A percentile compares a stretch with the other conserved stretches of the same genome.
phyloP scores from a whole-genome alignment of 2,797 vertebrate genomes.

The Lerista edwardsae region DNA sequence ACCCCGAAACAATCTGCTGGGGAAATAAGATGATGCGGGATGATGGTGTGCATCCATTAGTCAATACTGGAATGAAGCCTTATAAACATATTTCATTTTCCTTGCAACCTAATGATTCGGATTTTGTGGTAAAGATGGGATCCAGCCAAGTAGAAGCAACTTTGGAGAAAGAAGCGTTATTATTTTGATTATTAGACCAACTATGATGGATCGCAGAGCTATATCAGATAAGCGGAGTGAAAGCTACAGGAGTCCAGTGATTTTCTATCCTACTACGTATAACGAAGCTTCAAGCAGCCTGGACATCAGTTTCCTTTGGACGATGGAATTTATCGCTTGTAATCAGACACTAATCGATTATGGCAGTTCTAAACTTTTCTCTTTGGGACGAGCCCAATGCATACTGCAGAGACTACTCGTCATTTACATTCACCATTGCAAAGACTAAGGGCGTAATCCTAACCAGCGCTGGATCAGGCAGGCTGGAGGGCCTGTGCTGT shows the following conservation, averaged over 20 bases:
- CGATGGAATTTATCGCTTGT: constrained; percentile 11
- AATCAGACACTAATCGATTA: constrained; percentile 6
- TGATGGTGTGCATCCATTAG: constrained; percentile 61
- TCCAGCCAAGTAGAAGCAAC: constrained; percentile 59
- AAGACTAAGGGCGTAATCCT: no score
- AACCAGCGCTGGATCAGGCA: no score
- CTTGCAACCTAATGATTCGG: constrained; percentile 68
- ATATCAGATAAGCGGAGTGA: constrained; percentile 54
- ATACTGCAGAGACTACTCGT: background rate
- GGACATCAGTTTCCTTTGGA: constrained; percentile 24
- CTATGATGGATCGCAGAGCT: constrained; percentile 53
- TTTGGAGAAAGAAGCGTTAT: constrained; percentile 64
- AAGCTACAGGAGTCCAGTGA: constrained; percentile 45
- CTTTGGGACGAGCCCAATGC: constrained; percentile 1
- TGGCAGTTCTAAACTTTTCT: constrained; percentile 24
- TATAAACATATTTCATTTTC: constrained; percentile 73
- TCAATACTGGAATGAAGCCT: constrained; percentile 67
- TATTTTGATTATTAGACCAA: constrained; percentile 73
- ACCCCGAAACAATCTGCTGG: constrained; percentile 69
- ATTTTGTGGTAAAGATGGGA: constrained; percentile 63
- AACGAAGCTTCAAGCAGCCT: constrained; percentile 28
- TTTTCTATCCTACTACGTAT: constrained; percentile 27
- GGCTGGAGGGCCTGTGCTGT: no score
- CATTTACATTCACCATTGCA: background rate
- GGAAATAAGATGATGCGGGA: constrained; percentile 72